Percentiles rank a stretch among this genome's conserved stretches.
These are phyloP conservation scores for Synchiropus splendidus DNA, from an alignment of 2,113 vertebrate genomes.

Conservation along the genomic window DNA sequence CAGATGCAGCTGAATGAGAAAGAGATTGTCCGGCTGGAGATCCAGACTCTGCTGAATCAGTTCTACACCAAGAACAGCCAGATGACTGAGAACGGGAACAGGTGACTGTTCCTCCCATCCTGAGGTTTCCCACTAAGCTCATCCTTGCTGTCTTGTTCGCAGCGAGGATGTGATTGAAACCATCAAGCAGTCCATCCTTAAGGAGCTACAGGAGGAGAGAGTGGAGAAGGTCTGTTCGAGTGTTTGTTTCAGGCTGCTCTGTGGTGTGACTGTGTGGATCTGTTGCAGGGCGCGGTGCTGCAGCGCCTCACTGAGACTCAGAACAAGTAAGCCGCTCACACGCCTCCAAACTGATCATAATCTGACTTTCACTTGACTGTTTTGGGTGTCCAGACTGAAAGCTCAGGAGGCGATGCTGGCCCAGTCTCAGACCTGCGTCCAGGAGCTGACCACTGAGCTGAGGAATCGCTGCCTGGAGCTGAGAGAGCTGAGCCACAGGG, in stretches of 20 bases:
- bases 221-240: slow-evolving; percentile 67
- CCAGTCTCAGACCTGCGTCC: slow-evolving; percentile 65
- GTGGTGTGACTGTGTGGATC: neutral
- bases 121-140: neutral
- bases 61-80: slow-evolving; percentile 74
- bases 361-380: neutral
- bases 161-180: slow-evolving; percentile 51
- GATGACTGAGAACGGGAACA: slow-evolving; percentile 7
- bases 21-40: slow-evolving; percentile 74
- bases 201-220: slow-evolving; percentile 71
- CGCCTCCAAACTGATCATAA: neutral
- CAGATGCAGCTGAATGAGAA: slow-evolving; percentile 79
- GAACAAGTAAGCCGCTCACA: slow-evolving; percentile 66
- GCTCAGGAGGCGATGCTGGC: slow-evolving; percentile 47
- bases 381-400: slow-evolving; percentile 41
- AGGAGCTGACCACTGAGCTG: slow-evolving; percentile 67
- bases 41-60: slow-evolving; percentile 72
- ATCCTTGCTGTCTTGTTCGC: slow-evolving; percentile 8
- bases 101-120: slow-evolving; percentile 20
- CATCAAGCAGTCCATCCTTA: slow-evolving; percentile 46
- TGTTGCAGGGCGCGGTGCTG: slow-evolving; percentile 49
- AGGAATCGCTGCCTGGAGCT: slow-evolving; percentile 65
- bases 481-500: slow-evolving; percentile 44
- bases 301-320: slow-evolving; percentile 72
- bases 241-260: neutral